A percentile compares a stretch with the other conserved stretches of the same genome.
phyloP scores from a whole-genome alignment of 2,888 invertebrate genomes.

The Prosapia bicincta region DNA sequence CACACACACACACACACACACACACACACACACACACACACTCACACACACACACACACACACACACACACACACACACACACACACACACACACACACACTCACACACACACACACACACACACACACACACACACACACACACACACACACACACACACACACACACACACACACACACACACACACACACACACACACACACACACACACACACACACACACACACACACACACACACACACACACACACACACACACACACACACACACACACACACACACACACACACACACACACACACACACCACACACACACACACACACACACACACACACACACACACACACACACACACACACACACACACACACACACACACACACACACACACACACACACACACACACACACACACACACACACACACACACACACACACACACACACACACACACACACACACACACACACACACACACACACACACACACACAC shows the following conservation, averaged over 20 bases:
- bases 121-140: conserved; percentile 5
- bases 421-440: too few species aligned
- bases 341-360: neutral
- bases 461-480: too few species aligned
- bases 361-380: neutral
- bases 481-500: too few species aligned
- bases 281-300: too few species aligned
- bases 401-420: too few species aligned
- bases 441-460: too few species aligned
- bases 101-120: conserved; percentile 3
- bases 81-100: conserved; percentile 5
- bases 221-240: too few species aligned
- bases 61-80: conserved; percentile 5
- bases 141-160: conserved; percentile 5
- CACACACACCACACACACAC: neutral
- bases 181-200: conserved; percentile 5
- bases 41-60: conserved; percentile 3
- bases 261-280: too few species aligned
- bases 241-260: too few species aligned
- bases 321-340: neutral
- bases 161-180: conserved; percentile 5
- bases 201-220: neutral
- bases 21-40: conserved; percentile 5
- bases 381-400: too few species aligned
- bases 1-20: conserved; percentile 5